A percentile compares a stretch with the other conserved stretches of the same genome.
Evolutionary conservation across 2,888 invertebrate species (phyloP).

Genomic region (Nemurella pictetii): DNA sequence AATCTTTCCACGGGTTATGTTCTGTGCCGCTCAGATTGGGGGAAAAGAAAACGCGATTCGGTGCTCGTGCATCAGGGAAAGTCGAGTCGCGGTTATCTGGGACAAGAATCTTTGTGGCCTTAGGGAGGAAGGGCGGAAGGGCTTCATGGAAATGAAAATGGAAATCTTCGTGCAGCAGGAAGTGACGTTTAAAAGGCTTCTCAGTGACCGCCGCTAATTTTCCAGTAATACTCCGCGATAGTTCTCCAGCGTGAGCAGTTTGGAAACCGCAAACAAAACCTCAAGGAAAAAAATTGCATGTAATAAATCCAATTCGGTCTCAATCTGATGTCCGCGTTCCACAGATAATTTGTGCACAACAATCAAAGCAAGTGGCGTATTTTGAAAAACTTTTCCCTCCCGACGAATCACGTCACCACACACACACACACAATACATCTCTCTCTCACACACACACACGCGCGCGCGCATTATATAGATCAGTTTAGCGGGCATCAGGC

Average conservation of each 20-base stretch:
- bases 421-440: too few species aligned
- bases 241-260: neutral
- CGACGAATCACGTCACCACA: too few species aligned
- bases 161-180: neutral
- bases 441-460: too few species aligned
- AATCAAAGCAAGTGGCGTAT: neutral
- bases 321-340: too few species aligned
- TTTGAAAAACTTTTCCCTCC: too few species aligned
- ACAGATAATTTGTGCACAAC: neutral
- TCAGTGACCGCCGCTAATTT: too few species aligned
- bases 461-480: neutral
- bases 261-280: too few species aligned
- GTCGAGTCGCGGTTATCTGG: neutral
- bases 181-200: too few species aligned
- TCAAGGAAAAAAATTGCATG: too few species aligned
- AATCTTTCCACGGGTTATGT: neutral
- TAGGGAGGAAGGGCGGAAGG: neutral
- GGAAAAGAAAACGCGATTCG: neutral
- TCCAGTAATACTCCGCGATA: too few species aligned
- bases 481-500: neutral
- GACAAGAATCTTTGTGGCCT: neutral
- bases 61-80: neutral
- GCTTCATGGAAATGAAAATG: neutral
- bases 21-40: neutral
- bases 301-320: too few species aligned